Base-by-base conservation (phyloP, 2,888 invertebrate species). In the Chironomus tentans region DNA sequence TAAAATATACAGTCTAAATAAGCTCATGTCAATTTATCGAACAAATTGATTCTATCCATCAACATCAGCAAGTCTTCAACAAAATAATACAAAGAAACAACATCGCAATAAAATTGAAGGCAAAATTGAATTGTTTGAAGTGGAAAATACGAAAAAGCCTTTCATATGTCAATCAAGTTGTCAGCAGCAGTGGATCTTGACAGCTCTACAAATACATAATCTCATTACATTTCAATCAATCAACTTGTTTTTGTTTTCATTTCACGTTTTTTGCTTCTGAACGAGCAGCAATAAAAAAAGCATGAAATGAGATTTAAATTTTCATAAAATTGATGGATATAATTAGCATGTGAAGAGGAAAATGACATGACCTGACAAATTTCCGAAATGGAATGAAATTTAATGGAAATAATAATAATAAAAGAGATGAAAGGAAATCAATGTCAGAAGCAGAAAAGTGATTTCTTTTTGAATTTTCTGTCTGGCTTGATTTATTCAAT, bases 171-270 rank as follows among this genome's bases (percentile, higher is more conserved):
- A 72, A 72, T 72, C 72, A 72, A 46, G 21, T 2, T 72, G 72
- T 72, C 72, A 72, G 72, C 12, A 62, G 18, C 61, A 72, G 24
- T 21, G 13, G 21, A 12, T 15, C 18, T 22, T 24, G 18, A 70
- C 50, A 38, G 47, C 71, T 24, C 21, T 15, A 50, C 12, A 56
- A 18, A 72, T 24, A 62, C 28, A 28, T 72, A 72, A 72, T 72
- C 72, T 72, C 72, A 62, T 72, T 72, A 72, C 62, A 22, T 50
- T 50, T 72, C 72, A 72, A 72, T 72, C 72, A 72, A 72, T 72
- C 72, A 72, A 56, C 56, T 15, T 56, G 56, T 18, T 56, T 56
- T 18, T n/a, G n/a, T 50, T 18, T 56, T 18, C n/a, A 7, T 56
- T 50, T 3, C n/a, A 3, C 50, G 4, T 18, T 7, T 15, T 6